These are phyloP conservation scores for Petrophora chlorosata DNA, from an alignment of 2,888 invertebrate species.

Conservation along the genomic window DNA sequence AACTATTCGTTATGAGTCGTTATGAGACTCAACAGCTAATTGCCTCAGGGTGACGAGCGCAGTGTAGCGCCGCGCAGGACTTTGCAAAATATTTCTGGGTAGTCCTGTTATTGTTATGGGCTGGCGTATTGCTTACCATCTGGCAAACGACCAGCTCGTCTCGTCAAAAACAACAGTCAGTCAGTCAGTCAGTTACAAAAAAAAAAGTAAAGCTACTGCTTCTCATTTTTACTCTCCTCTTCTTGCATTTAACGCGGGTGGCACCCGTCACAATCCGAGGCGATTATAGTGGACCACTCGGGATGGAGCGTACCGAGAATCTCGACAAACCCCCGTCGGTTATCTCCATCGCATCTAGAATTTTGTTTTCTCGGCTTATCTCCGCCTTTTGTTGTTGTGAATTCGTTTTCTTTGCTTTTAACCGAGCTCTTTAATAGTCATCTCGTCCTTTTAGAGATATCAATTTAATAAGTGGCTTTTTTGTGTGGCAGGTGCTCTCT, in stretches of 20 bases:
- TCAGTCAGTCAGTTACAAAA: too few relatives aligned
- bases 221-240: background rate
- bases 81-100: too few relatives aligned
- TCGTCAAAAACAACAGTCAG: too few relatives aligned
- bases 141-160: too few relatives aligned
- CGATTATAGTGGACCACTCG: constrained; percentile 43
- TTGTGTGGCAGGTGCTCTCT: constrained; percentile 14
- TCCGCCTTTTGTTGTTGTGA: constrained; percentile 50
- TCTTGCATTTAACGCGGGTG: constrained; percentile 36
- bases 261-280: constrained; percentile 40
- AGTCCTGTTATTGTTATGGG: too few relatives aligned
- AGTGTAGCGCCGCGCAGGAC: too few relatives aligned
- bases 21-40: too few relatives aligned
- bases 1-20: too few relatives aligned
- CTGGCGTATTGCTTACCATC: too few relatives aligned
- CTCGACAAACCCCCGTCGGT: constrained; percentile 45
- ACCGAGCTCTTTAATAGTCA: constrained; percentile 34
- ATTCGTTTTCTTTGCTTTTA: constrained; percentile 51
- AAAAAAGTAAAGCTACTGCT: constrained; percentile 3
- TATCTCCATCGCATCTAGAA: constrained; percentile 50
- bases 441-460: constrained; percentile 11
- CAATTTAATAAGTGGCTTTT: constrained; percentile 13
- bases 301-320: constrained; percentile 38
- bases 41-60: too few relatives aligned
- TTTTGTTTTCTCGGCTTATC: constrained; percentile 58